Evolutionary conservation across 35 echinoderm and acorn worm species (phyloP).

Genomic region (Apostichopus californicus): DNA sequence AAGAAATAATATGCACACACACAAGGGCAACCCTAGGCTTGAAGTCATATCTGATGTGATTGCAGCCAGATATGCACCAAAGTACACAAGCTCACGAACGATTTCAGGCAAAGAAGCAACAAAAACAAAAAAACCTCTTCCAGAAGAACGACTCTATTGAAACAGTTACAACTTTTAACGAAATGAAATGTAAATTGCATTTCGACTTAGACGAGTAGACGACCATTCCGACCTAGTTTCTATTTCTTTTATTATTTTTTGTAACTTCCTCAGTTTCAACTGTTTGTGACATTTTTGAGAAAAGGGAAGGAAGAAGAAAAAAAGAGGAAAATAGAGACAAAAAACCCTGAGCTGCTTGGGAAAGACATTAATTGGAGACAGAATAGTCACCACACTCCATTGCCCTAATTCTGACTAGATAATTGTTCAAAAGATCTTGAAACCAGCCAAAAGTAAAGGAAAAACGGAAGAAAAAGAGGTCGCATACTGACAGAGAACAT

Average conservation of each 20-base stretch:
- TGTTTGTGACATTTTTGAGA: neutral
- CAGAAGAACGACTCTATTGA: neutral
- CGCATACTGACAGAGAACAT: too few species aligned
- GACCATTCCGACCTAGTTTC: neutral
- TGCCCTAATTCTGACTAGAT: neutral
- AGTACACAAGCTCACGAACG: neutral
- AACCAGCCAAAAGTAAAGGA: too few species aligned
- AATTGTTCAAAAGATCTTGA: neutral
- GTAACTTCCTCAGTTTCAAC: neutral
- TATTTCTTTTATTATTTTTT: neutral
- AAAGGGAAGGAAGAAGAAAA: too few species aligned
- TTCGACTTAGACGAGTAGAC: neutral
- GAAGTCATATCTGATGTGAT: neutral
- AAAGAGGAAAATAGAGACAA: too few species aligned
- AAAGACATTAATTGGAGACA: neutral
- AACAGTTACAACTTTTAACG: neutral
- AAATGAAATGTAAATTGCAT: neutral
- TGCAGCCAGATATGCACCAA: neutral
- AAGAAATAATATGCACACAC: neutral
- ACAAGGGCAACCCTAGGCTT: neutral
- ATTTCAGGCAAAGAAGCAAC: neutral
- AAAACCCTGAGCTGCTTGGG: neutral
- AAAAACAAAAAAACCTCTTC: neutral
- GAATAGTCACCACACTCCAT: neutral
- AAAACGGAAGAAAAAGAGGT: too few species aligned